A percentile compares a stretch with the other conserved stretches of the same genome.
These are phyloP conservation scores for Drosophila emarginata DNA, from an alignment of 2,888 invertebrate genomes.

Conservation along the genomic window DNA sequence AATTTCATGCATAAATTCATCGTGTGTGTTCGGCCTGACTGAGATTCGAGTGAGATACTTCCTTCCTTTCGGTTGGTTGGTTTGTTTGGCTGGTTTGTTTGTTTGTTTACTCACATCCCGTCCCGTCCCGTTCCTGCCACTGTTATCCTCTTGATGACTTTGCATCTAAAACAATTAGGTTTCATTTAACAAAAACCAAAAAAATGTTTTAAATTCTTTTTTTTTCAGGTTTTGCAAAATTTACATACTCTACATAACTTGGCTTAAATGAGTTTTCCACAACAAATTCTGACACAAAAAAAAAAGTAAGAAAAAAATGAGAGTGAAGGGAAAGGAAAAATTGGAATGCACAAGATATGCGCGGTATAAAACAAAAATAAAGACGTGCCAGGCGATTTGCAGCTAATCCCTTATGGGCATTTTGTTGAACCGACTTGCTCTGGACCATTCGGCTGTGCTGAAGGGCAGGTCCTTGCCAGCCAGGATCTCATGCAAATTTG, in stretches of 20 bases:
- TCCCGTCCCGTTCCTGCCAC: background rate
- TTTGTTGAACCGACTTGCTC: slow-evolving; percentile 60
- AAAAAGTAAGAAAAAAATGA: slow-evolving; percentile 34
- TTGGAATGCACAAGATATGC: background rate
- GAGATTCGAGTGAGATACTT: slow-evolving; percentile 76
- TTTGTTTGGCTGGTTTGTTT: slow-evolving; percentile 37
- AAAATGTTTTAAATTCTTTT: slow-evolving; percentile 14
- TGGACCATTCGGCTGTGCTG: slow-evolving; percentile 37
- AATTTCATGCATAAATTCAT: slow-evolving; percentile 79
- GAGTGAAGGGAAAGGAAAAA: background rate
- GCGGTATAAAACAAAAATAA: slow-evolving; percentile 30
- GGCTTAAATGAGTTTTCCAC: slow-evolving; percentile 76
- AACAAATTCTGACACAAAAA: slow-evolving; percentile 68
- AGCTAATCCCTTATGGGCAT: slow-evolving; percentile 82
- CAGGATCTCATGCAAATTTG: slow-evolving; percentile 81
- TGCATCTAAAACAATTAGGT: slow-evolving; percentile 78
- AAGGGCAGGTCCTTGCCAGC: slow-evolving; percentile 40
- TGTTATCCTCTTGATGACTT: slow-evolving; percentile 64
- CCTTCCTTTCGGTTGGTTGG: slow-evolving; percentile 73
- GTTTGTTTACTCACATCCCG: slow-evolving; percentile 50
- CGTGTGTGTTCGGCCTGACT: slow-evolving; percentile 64
- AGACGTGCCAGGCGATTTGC: slow-evolving; percentile 71
- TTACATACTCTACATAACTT: slow-evolving; percentile 80
- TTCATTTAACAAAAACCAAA: slow-evolving; percentile 61
- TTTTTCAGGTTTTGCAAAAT: slow-evolving; percentile 57